Base-by-base conservation (phyloP, 2,113 vertebrate genomes). In the Solea senegalensis region DNA sequence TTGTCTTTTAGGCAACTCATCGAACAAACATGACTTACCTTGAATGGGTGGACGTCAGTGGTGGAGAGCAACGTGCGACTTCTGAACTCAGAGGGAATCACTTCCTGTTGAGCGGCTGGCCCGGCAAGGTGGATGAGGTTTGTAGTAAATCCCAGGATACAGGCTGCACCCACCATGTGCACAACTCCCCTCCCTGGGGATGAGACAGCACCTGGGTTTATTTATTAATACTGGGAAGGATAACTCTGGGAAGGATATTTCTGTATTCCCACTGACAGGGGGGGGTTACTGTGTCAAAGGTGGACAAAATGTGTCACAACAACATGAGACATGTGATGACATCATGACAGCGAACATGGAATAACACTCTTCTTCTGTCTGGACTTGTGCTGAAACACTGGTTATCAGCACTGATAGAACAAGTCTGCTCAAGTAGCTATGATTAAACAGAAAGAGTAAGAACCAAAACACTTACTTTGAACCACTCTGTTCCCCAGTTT, bases 11-110 rank as follows among this genome's bases (percentile, higher is more conserved):
- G 14, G 11, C 14, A 8, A n/a, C 43, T 44, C 14, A 26, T 4
- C 10, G 14, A 40, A 49, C n/a, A 0, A 64, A 21, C 0, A 11
- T 14, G 53, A 61, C 81, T 88, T 61, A 96, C 97, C 93, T 92
- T 82, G 3, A 69, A 13, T 0, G 51, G 0, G 12, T 61, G 64
- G 0, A n/a, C 14, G 2, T 27, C 10, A 0, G 72, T 9, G 0
- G 82, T 50, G 0, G 93, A 86, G 9, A 99, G 93, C 69, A 98
- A 88, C 0, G 84, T 51, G 13, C 96, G 93, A 15, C 94, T 89
- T 62, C 1, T 90, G 78, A 96, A 93, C 7, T 7, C 21, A 0
- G 4, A 50, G 0, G 75, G 48, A 26, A 13, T 21, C 0, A 16
- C 11, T 0, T 88, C 81, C 1, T 65, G 78, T 0, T 13, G 12